Base-by-base conservation (phyloP, 2,113 vertebrate species). In the Geococcyx californianus region DNA sequence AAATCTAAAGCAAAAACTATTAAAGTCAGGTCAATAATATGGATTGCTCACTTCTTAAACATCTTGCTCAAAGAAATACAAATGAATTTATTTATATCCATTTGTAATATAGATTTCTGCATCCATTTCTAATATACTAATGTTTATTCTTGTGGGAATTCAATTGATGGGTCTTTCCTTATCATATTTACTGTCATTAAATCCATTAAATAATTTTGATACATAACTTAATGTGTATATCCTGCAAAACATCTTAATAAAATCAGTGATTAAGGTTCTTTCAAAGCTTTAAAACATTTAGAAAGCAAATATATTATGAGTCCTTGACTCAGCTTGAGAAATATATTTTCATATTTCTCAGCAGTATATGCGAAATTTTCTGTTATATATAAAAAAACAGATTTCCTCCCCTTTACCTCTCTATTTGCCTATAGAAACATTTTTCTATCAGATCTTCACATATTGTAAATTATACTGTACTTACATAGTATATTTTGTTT, bases 1-100 rank as follows among this genome's bases (percentile, higher is more conserved):
- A 96, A 97, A 97, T 97, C 87, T 94, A 90, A 95, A 96, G 94
- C 49, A 97, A 93, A 97, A 97, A 98, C 93, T 97, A 97, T 96
- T 97, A 97, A 97, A 97, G 95, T 95, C 52, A 25, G 38, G 91
- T 98, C 97, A 97, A 98, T 98, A 98, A 76, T 97, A 98, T 97
- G 51, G 97, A 98, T 98, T 97, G 89, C 28, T 97, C 74, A 16
- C 38, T 96, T 96, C 89, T 96, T 95, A 85, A 97, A 96, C 92
- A 95, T 97, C 72, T 94, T 97, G 85, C 84, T 96, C 92, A 95
- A 96, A 97, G 87, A 97, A 97, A 95, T 94, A 96, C 90, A 94
- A 97, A 96, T 93, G 45, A 96, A 95, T 97, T 72, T 94, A 94
- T 96, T 96, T 97, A 95, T 96, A 95, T 73, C 79, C 74, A 93